These are phyloP conservation scores for Danaus chrysippus DNA, from an alignment of 2,888 invertebrate genomes.

Conservation along the genomic window DNA sequence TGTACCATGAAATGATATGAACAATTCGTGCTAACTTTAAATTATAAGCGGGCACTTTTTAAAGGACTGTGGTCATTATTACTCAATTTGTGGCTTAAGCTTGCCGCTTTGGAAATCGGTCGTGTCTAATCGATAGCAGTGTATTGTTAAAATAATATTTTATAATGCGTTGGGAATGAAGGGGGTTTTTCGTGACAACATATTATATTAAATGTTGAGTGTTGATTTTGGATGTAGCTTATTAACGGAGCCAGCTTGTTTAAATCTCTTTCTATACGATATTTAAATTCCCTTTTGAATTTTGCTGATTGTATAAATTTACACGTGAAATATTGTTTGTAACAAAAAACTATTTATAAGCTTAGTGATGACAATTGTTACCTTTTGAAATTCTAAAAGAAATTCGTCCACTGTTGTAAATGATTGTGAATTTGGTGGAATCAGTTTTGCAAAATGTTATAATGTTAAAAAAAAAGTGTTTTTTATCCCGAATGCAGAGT, in stretches of 20 bases:
- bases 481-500: conserved; percentile 28
- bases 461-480: conserved; percentile 13
- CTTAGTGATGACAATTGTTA: conserved; percentile 15
- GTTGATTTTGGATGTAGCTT: conserved; percentile 5
- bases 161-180: conserved; percentile 72
- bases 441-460: conserved; percentile 11
- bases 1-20: conserved; percentile 66
- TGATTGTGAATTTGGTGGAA: conserved; percentile 17
- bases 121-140: conserved; percentile 36
- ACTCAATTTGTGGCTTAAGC: conserved; percentile 24
- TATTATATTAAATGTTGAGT: conserved; percentile 25
- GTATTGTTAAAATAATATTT: conserved; percentile 20
- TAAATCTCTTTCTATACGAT: background rate
- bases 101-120: conserved; percentile 35
- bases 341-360: conserved; percentile 12
- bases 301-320: conserved; percentile 8
- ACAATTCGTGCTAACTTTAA: conserved; percentile 36
- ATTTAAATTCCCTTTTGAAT: conserved; percentile 2
- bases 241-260: background rate
- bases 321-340: conserved; percentile 2
- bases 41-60: conserved; percentile 50
- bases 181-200: conserved; percentile 53
- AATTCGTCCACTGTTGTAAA: conserved; percentile 29
- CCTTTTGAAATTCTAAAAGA: conserved; percentile 28
- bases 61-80: conserved; percentile 49